phyloP scores from a whole-genome alignment of 1,140 invertebrate genomes.

The Trichonephila clavata region DNA sequence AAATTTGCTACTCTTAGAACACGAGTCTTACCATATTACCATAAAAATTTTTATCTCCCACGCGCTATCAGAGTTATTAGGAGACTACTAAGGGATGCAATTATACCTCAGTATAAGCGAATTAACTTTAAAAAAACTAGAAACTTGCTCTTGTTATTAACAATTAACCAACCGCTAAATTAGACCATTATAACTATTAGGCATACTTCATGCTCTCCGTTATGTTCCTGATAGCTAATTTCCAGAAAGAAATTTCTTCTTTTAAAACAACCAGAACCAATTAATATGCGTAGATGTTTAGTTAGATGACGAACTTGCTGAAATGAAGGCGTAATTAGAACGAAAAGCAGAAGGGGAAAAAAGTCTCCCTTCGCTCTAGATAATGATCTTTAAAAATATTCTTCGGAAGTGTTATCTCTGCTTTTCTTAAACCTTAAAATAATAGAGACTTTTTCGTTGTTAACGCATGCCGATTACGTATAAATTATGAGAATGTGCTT shows the following conservation, averaged over 20 bases:
- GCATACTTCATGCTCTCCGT: background rate
- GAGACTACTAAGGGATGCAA: background rate
- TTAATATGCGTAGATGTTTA: slow-evolving; percentile 52
- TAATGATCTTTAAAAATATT: slow-evolving; percentile 61
- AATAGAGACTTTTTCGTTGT: background rate
- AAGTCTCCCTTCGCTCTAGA: background rate
- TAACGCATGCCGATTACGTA: background rate
- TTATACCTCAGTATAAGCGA: background rate
- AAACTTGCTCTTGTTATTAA: slow-evolving; percentile 58
- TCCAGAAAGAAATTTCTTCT: slow-evolving; percentile 53
- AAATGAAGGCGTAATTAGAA: slow-evolving; percentile 40
- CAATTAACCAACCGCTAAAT: slow-evolving; percentile 68
- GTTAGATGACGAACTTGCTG: background rate
- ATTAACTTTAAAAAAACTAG: slow-evolving; percentile 62
- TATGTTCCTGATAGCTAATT: slow-evolving; percentile 45
- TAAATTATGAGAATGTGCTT: background rate
- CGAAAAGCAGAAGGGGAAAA: background rate
- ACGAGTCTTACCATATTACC: background rate
- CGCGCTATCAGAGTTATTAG: background rate
- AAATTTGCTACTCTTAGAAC: too few species aligned
- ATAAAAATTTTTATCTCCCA: background rate
- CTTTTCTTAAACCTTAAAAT: background rate
- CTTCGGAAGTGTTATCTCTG: background rate
- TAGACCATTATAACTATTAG: slow-evolving; percentile 63
- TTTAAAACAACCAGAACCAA: slow-evolving; percentile 45